These are phyloP conservation scores for Saccostrea glomerata DNA, from an alignment of 1,140 invertebrate species.

Conservation along the genomic window DNA sequence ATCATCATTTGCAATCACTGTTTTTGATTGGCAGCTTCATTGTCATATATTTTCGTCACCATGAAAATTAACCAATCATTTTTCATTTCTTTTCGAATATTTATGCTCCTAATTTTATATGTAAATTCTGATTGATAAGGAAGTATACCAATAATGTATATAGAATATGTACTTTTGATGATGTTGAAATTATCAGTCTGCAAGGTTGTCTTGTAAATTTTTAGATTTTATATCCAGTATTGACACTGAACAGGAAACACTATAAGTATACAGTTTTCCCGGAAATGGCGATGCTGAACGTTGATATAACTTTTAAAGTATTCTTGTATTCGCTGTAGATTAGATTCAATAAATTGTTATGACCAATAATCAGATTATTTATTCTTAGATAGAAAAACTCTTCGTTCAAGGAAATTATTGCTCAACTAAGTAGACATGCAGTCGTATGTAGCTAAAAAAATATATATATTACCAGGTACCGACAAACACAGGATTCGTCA, in stretches of 20 bases:
- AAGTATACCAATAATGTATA: not conserved
- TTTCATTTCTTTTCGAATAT: not conserved
- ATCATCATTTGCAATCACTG: not conserved
- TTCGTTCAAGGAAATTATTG: too few species aligned
- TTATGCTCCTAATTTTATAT: not conserved
- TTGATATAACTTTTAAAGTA: slow-evolving; percentile 13
- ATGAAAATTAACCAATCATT: not conserved
- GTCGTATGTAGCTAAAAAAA: too few species aligned
- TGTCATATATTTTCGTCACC: not conserved
- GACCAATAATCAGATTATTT: not conserved
- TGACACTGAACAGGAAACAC: not conserved
- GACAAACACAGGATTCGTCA: too few species aligned
- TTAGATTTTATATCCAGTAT: not conserved
- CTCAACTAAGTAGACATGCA: too few species aligned
- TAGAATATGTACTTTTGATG: not conserved
- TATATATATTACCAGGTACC: too few species aligned
- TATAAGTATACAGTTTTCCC: not conserved
- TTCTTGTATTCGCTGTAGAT: slow-evolving; percentile 18
- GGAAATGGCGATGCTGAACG: not conserved
- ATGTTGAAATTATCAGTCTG: slow-evolving; percentile 6
- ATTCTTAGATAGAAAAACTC: too few species aligned
- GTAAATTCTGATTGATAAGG: not conserved
- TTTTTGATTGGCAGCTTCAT: slow-evolving; percentile 33
- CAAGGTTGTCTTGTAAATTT: slow-evolving; percentile 11
- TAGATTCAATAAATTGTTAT: slow-evolving; percentile 23